Conservation (phyloP, 2,888 invertebrate species). For the Fabriciana adippe region DNA sequence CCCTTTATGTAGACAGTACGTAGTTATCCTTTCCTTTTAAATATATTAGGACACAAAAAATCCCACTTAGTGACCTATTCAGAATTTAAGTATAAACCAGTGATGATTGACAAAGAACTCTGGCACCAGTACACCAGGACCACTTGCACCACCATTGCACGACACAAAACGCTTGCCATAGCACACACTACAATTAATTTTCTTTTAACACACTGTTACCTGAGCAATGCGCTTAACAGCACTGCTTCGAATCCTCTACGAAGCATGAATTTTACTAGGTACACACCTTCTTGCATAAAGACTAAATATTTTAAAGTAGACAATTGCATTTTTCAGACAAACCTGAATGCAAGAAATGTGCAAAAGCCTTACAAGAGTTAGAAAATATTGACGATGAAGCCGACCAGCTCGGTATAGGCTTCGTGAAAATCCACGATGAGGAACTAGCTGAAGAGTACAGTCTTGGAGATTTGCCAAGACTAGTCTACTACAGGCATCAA, state of each 20-base stretch:
- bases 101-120: slow-evolving; percentile 30
- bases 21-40: slow-evolving; percentile 32
- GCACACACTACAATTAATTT: slow-evolving; percentile 62
- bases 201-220: slow-evolving; percentile 60
- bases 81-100: slow-evolving; percentile 28
- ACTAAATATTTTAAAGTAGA: slow-evolving; percentile 7
- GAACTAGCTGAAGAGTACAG: slow-evolving; percentile 95
- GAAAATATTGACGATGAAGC: slow-evolving; percentile 98
- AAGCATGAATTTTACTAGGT: slow-evolving; percentile 55
- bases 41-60: slow-evolving; percentile 19
- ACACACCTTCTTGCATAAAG: not conserved
- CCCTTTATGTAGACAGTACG: slow-evolving; percentile 24
- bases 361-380: slow-evolving; percentile 93
- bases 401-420: slow-evolving; percentile 95
- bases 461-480: slow-evolving; percentile 91
- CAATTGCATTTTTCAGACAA: slow-evolving; percentile 86
- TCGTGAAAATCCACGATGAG: slow-evolving; percentile 96
- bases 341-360: slow-evolving; percentile 95
- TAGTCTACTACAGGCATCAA: slow-evolving; percentile 96
- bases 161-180: slow-evolving; percentile 49
- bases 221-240: slow-evolving; percentile 70
- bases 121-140: slow-evolving; percentile 32
- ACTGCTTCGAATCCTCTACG: slow-evolving; percentile 66
- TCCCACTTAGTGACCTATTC: slow-evolving; percentile 24
- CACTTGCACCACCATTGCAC: slow-evolving; percentile 46